A percentile compares a stretch with the other conserved stretches of the same genome.
Evolutionary conservation across 30 jellyfish, hydroid and myxozoan species (phyloP).

Genomic region (Catostylus mosaicus): DNA sequence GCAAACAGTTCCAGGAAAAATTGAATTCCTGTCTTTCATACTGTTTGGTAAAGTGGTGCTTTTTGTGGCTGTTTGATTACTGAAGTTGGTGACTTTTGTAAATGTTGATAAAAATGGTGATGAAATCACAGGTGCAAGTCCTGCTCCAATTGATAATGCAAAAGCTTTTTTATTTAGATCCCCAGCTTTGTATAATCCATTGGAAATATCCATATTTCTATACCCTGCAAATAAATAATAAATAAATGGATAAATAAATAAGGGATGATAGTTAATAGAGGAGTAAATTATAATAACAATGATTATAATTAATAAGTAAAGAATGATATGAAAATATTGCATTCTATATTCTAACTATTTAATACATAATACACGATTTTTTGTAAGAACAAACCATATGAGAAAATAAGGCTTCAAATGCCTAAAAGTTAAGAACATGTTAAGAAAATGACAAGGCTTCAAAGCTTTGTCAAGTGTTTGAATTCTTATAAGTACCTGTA

Average conservation of each 20-base stretch:
- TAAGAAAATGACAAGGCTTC: no score
- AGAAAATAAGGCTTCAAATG: no score
- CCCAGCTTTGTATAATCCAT: conserved; percentile 20
- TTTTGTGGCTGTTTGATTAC: not conserved
- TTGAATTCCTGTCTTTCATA: not conserved
- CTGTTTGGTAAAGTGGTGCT: not conserved
- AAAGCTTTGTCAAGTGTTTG: no score
- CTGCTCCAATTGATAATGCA: conserved; percentile 67
- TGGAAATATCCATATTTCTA: conserved; percentile 37
- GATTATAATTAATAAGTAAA: no score
- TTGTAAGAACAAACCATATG: no score
- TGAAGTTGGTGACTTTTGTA: not conserved
- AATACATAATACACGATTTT: no score
- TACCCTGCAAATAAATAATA: conserved; percentile 14
- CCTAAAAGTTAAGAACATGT: no score
- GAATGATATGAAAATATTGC: no score
- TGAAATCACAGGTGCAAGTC: conserved; percentile 43
- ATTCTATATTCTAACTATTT: no score
- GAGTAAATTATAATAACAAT: no score
- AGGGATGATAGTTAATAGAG: no score
- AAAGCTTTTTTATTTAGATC: conserved; percentile 22
- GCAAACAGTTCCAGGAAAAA: conserved; percentile 41
- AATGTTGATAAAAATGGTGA: conserved; percentile 22
- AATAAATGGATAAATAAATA: not conserved
- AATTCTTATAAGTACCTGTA: no score